Evolutionary conservation across 92 coral and sea anemone species (phyloP).

Genomic region (Siderastrea radians): DNA sequence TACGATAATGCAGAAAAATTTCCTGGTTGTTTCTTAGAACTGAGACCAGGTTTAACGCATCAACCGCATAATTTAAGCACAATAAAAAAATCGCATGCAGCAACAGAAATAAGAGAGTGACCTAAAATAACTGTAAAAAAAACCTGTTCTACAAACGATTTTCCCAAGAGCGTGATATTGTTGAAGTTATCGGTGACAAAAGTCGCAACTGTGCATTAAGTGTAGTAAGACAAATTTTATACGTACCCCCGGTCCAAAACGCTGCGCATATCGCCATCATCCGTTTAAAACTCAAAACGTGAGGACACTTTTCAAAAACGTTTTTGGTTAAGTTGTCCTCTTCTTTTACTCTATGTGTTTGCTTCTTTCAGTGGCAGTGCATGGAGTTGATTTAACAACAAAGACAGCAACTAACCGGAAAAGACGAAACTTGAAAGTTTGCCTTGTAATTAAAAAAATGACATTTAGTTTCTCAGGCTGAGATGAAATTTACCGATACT

Average conservation of each 20-base stretch:
- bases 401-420: constrained; percentile 38
- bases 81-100: not conserved
- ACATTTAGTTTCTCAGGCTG: constrained; percentile 9
- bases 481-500: constrained; percentile 40
- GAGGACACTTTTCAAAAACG: too few species aligned
- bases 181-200: not conserved
- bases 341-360: not conserved
- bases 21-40: too few species aligned
- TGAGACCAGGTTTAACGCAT: not conserved
- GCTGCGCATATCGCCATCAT: too few species aligned
- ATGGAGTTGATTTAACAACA: not conserved
- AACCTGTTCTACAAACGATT: not conserved
- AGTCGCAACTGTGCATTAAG: not conserved
- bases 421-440: constrained; percentile 20
- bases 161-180: not conserved
- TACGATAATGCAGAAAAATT: too few species aligned
- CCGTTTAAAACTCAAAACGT: too few species aligned
- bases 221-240: not conserved
- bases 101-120: not conserved
- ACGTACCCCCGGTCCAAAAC: not conserved
- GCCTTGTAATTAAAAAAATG: constrained; percentile 45
- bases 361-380: not conserved
- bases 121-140: not conserved
- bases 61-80: not conserved
- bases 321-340: not conserved